Evolutionary conservation across 1,140 invertebrate species (phyloP), one percentile per base, ranked within the genome.

Genomic region (Drosophila leontia): DNA sequence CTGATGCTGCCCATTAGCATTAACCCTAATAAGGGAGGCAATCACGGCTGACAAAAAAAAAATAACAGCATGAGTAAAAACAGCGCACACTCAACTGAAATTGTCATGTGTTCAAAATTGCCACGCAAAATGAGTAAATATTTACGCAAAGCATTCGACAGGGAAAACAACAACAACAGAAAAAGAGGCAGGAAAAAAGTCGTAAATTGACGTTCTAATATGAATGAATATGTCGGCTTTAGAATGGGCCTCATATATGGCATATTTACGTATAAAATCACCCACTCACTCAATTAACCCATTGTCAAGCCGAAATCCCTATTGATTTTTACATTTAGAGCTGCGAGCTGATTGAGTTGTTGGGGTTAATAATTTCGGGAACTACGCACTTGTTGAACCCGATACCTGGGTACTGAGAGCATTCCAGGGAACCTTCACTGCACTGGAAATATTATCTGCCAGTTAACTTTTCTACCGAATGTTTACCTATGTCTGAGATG

Each of bases 21-120:
- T 74, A 60, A 53, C 71, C 56, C 80, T 68, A 82, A 74, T 78
- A 70, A 79, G 72, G 58, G 42, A 60, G 60, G 56, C 68, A 47
- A 71, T 64, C 75, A 64, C 74, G 55, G 44, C 34, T 34, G 32
- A 41, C 26, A 39, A 15, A 74, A 62, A 72, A 72, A 19, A 80
- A 61, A 35, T 34, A 37, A 45, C 17, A 26, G 55, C 8, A 17
- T 12, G 44, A 3, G 9, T 19, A 42, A 23, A 53, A 68, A 26
- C 56, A 59, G n/a, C 26, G 23, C 5, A 26, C 26, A 51, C 29
- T 15, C 37, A 65, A 48, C 75, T 61, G 42, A 83, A 74, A 87
- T 75, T 87, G 85, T 88, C 84, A 88, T 88, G 84, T 90, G 84
- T 67, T 87, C 65, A 63, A 81, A 90, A 88, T 90, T 88, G 81